Base-by-base conservation (phyloP, 2,113 vertebrate species). In the Labeo catla region DNA sequence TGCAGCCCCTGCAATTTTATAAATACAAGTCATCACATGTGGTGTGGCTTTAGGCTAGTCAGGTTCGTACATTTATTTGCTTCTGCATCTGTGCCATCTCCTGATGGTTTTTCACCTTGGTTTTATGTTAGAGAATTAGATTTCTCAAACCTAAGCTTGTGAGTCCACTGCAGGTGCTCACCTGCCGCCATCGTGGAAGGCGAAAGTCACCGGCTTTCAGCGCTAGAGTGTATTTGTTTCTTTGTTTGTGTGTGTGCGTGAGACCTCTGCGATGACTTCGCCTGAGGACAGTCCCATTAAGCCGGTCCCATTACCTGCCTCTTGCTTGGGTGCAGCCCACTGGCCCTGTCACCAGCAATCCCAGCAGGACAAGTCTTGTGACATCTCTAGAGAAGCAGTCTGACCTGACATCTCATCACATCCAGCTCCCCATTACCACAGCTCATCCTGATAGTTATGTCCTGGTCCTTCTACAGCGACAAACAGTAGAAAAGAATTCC, bases 371-470 rank as follows among this genome's bases (percentile, higher is more conserved):
- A 65, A 66, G 45, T 83, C 57, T 76, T 77, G 80, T 83, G 80
- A 77, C 72, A 83, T 86, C 86, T 65, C 79, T 52, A 50, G 36
- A 76, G 65, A 79, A 47, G 47, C 10, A 66, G 70, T 23, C 86
- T 83, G 81, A 76, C 81, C 50, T 77, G 63, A 72, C 85, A 81
- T 86, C 39, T 23, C 76, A 78, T 87, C 81, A 72, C 81, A 61
- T 87, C 81, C 65, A 84, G 86, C 82, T 79, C 13, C 63, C 82
- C 66, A 83, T 87, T 87, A 61, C 72, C 36, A 12, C 50, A 63
- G 74, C 66, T 80, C 73, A 68, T 87, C 49, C 82, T 39, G 23
- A 21, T 57, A 21, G 73, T 52, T 23, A 39, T 21, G 16, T 19
- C 47, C 16, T 28, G 9, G 9, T 49, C 50, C 61, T 43, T 36